Base-by-base conservation (phyloP, 2,888 invertebrate species). In the Altica lythri region DNA sequence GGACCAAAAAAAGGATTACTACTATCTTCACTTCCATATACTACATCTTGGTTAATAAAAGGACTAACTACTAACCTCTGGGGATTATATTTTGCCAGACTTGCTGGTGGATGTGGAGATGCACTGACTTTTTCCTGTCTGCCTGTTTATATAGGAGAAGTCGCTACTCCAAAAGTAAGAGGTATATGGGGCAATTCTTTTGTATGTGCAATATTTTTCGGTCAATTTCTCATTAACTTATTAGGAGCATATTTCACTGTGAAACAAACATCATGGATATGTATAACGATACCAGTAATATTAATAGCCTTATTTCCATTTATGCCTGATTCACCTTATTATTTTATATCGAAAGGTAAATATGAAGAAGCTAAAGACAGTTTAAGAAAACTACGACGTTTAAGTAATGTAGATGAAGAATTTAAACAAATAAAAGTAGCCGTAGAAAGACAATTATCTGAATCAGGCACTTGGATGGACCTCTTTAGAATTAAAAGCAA, bases 311-410 rank as follows among this genome's bases (percentile, higher is more conserved):
- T 79, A 12, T 82, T 86, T 70, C 9, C 72, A 30, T 82, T 81
- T 67, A 77, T 86, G 68, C 87, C 87, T 8, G 88, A 88, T 76
- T 60, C 66, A 5, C 72, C 71, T 0, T 72, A 71, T 51, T 71
- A 54, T 46, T 61, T 58, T 6, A 19, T 69, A n/a, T 64, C 65
- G 61, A 67, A 68, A 42, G 56, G 58, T 3, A 53, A 55, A 22
- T 27, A 55, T 2, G 61, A 64, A 6, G 61, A 65, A 50, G 71
- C 72, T 8, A 52, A 57, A 48, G 43, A 49, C 8, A 61, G 68
- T 2, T 53, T 72, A 34, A 61, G 61, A 38, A 59, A 44, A 44
- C 45, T 72, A 9, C 50, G 64, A 42, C 53, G 65, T 30, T 66
- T 53, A 30, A 16, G 58, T 10, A 56, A 70, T 29, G 61, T 71